Conservation (phyloP, 1,140 invertebrate species). For the Calycopis cecrops region DNA sequence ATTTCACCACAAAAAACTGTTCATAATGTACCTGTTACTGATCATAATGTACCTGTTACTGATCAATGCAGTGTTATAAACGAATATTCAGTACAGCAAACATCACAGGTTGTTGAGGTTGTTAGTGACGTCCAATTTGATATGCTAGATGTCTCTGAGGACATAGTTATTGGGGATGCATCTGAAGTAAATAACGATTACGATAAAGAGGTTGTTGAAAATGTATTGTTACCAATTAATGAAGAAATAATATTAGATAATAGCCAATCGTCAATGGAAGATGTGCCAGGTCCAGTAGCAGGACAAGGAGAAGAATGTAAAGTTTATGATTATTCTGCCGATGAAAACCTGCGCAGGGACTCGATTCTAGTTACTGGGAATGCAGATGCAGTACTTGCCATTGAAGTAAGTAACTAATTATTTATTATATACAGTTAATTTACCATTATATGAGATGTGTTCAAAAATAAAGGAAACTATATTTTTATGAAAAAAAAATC, state of each 20-base stretch:
- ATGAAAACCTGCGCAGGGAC: slow-evolving; percentile 53
- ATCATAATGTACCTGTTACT: neutral
- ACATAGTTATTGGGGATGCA: slow-evolving; percentile 58
- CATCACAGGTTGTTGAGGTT: slow-evolving; percentile 32
- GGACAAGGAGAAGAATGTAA: slow-evolving; percentile 45
- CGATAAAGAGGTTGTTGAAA: slow-evolving; percentile 38
- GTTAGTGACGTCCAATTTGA: slow-evolving; percentile 55
- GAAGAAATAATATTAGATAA: slow-evolving; percentile 65
- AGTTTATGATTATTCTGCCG: slow-evolving; percentile 59
- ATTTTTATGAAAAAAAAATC: too few relatives aligned
- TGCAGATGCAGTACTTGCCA: slow-evolving; percentile 59
- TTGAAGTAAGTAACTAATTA: slow-evolving; percentile 46
- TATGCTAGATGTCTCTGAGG: slow-evolving; percentile 67
- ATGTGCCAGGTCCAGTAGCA: slow-evolving; percentile 18
- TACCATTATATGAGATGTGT: too few relatives aligned
- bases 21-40: neutral
- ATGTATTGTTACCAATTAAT: slow-evolving; percentile 32
- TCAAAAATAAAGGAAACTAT: too few relatives aligned
- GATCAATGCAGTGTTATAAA: neutral
- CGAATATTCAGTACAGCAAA: neutral
- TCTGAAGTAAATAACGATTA: slow-evolving; percentile 43
- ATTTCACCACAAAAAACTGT: too few relatives aligned
- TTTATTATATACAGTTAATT: slow-evolving; percentile 11
- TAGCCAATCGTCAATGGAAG: slow-evolving; percentile 55
- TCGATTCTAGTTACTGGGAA: slow-evolving; percentile 48